Percentiles rank a stretch among this genome's conserved stretches.
Evolutionary conservation across 2,888 invertebrate genomes (phyloP).

Genomic region (Ptychoptera contaminata): DNA sequence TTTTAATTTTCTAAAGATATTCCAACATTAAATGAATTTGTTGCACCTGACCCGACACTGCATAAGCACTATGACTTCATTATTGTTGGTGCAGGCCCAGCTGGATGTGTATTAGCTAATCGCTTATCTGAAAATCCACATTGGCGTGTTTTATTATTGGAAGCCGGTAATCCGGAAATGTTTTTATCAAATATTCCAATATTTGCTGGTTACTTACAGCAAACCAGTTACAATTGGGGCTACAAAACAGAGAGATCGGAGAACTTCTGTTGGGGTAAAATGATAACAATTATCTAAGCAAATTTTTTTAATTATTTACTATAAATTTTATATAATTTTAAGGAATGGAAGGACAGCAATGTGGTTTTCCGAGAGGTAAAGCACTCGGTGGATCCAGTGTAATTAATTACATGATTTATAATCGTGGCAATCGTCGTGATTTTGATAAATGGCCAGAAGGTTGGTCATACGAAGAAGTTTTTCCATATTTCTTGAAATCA

Average conservation of each 20-base stretch:
- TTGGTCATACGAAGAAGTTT: slow-evolving; percentile 45
- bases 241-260: slow-evolving; percentile 62
- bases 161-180: slow-evolving; percentile 34
- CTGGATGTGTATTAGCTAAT: slow-evolving; percentile 40
- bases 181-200: slow-evolving; percentile 22
- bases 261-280: too few species aligned
- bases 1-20: too few species aligned
- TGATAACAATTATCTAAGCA: too few species aligned
- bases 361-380: slow-evolving; percentile 35
- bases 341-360: slow-evolving; percentile 19
- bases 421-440: slow-evolving; percentile 49
- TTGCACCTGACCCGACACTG: too few species aligned
- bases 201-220: slow-evolving; percentile 21
- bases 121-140: slow-evolving; percentile 29
- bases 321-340: too few species aligned
- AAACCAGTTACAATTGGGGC: slow-evolving; percentile 50
- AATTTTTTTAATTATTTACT: too few species aligned
- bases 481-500: slow-evolving; percentile 39
- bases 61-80: slow-evolving; percentile 56
- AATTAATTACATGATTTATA: slow-evolving; percentile 48
- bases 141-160: slow-evolving; percentile 34
- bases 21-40: too few species aligned
- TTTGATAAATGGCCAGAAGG: slow-evolving; percentile 51
- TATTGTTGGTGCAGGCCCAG: slow-evolving; percentile 70
- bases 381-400: slow-evolving; percentile 38